Conservation (phyloP, 2,888 invertebrate species). For the Candidula unifasciata region DNA sequence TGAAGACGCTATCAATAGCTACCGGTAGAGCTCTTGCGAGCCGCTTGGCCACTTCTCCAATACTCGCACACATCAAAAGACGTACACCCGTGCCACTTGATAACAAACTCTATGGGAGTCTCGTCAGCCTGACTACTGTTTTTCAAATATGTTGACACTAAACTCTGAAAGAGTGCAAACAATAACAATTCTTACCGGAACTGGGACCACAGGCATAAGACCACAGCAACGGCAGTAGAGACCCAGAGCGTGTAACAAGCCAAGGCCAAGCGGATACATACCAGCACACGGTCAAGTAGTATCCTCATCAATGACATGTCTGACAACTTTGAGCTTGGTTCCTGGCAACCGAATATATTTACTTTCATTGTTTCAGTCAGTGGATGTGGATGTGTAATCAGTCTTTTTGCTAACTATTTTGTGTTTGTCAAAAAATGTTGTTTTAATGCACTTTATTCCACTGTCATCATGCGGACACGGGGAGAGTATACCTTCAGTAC, state of each 20-base stretch:
- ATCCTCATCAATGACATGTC: background rate
- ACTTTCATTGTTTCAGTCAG: background rate
- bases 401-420: background rate
- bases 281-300: background rate
- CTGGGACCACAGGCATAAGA: slow-evolving; percentile 18
- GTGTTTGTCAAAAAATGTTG: background rate
- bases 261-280: background rate
- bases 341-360: background rate
- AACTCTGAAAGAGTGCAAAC: no score
- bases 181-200: background rate
- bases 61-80: no score
- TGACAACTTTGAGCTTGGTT: background rate
- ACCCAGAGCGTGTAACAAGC: background rate
- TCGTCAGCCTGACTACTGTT: no score
- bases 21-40: no score
- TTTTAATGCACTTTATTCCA: no score
- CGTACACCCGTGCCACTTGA: no score
- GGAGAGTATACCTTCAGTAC: no score
- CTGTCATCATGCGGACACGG: no score
- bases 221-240: background rate
- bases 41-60: no score
- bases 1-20: no score
- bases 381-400: background rate
- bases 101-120: no score
- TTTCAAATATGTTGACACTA: no score